phyloP scores from a whole-genome alignment of 2,113 vertebrate species.

The Sprattus sprattus region DNA sequence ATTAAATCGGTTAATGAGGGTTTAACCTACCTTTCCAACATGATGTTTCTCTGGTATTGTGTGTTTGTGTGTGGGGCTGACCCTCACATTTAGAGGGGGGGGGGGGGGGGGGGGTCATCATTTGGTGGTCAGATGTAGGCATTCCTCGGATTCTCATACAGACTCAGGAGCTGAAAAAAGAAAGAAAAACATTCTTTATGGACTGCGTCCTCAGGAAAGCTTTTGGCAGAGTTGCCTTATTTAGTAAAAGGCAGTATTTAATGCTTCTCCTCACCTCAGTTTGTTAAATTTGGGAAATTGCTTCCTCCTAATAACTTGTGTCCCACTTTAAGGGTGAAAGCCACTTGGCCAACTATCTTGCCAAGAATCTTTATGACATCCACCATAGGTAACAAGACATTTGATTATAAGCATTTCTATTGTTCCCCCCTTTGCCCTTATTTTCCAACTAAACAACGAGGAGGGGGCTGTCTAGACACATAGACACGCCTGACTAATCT shows the following conservation, averaged over 20 bases:
- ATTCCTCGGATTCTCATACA: slow-evolving; percentile 70
- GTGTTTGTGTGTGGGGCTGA: slow-evolving; percentile 24
- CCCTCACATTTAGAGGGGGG: slow-evolving; percentile 38
- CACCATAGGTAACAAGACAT: slow-evolving; percentile 23
- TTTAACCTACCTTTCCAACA: too few species aligned
- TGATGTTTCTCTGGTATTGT: not conserved
- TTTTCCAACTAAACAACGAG: slow-evolving; percentile 8
- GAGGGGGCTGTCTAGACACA: slow-evolving; percentile 42
- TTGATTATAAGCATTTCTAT: not conserved
- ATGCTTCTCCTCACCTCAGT: slow-evolving; percentile 37
- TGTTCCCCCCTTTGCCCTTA: not conserved
- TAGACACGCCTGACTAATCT: slow-evolving; percentile 6
- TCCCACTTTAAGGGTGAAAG: slow-evolving; percentile 15
- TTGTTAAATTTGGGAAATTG: slow-evolving; percentile 26
- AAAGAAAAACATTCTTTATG: slow-evolving; percentile 60
- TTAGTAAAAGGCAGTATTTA: slow-evolving; percentile 62
- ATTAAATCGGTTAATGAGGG: too few species aligned
- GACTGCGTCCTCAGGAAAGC: slow-evolving; percentile 51
- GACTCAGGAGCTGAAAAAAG: slow-evolving; percentile 34
- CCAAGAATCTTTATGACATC: slow-evolving; percentile 27
- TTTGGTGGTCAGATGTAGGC: slow-evolving; percentile 50
- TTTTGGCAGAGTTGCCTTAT: slow-evolving; percentile 67
- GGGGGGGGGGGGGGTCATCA: slow-evolving; percentile 53
- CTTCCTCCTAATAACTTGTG: slow-evolving; percentile 16
- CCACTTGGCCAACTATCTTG: not conserved